Conservation (phyloP, 2,797 vertebrate species). For the Telmatherina bonti region DNA sequence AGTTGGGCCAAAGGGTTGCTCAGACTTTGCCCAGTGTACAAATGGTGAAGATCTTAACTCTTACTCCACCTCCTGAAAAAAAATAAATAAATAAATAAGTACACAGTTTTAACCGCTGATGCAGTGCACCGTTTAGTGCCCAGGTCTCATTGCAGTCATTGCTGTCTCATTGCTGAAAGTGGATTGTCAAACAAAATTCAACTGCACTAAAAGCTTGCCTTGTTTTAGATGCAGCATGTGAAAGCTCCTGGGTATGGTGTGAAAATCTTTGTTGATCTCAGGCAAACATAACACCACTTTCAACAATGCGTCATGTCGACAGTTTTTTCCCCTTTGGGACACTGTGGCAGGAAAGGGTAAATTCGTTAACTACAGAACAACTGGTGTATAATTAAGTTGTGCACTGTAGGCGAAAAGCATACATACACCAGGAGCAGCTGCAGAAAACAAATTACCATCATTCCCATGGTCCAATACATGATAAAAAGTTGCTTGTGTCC, state of each 20-base stretch:
- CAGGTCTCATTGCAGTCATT: conserved; percentile 6
- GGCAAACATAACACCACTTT: conserved; percentile 60
- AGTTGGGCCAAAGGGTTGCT: too few relatives aligned
- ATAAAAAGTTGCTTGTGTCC: conserved; percentile 61
- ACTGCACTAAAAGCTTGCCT: conserved; percentile 17
- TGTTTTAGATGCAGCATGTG: conserved; percentile 23
- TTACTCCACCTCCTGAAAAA: not conserved
- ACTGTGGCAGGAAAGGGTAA: conserved; percentile 66
- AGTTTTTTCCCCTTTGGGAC: conserved; percentile 49
- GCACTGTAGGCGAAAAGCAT: conserved; percentile 64
- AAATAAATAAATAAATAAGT: not conserved
- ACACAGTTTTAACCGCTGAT: conserved; percentile 5
- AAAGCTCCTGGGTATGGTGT: conserved; percentile 54
- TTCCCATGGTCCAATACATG: conserved; percentile 65
- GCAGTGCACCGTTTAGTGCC: conserved; percentile 3
- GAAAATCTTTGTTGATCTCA: conserved; percentile 66
- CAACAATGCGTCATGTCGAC: conserved; percentile 67
- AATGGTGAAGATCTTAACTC: not conserved
- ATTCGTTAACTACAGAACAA: conserved; percentile 78
- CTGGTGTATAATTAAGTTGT: conserved; percentile 74
- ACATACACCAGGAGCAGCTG: conserved; percentile 48
- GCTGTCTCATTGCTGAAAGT: conserved; percentile 23
- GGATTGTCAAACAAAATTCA: conserved; percentile 44
- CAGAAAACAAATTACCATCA: conserved; percentile 68
- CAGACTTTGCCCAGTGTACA: not conserved